Conservation (phyloP, 2,797 vertebrate species). For the Chromobotia macracanthus region DNA sequence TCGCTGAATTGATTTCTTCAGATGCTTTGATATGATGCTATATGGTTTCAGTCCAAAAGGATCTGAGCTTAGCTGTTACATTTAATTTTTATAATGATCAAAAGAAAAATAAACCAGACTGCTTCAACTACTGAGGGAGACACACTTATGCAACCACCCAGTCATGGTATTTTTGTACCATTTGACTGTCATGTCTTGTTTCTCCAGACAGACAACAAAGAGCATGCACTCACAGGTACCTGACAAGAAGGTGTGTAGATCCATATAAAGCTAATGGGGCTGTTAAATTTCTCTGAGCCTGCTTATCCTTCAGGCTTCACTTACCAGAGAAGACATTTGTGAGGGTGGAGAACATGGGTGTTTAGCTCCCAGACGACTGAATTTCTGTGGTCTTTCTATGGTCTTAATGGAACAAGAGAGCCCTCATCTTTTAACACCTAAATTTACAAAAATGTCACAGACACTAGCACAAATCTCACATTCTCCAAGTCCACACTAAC, state of each 20-base stretch:
- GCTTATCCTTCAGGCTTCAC: conserved; percentile 32
- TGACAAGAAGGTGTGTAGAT: conserved; percentile 47
- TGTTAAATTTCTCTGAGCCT: conserved; percentile 31
- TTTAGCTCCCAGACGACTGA: conserved; percentile 60
- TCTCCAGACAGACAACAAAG: conserved; percentile 23
- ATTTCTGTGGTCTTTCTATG: conserved; percentile 52
- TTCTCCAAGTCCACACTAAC: neutral
- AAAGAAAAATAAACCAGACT: conserved; percentile 25
- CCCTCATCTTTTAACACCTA: conserved; percentile 67
- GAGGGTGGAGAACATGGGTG: neutral
- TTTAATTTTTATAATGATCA: conserved; percentile 20
- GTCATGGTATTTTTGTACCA: conserved; percentile 14
- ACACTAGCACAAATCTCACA: neutral
- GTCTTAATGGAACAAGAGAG: conserved; percentile 68
- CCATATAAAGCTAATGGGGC: conserved; percentile 42
- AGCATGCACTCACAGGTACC: conserved; percentile 27
- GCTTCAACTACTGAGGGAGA: conserved; percentile 1
- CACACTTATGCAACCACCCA: conserved; percentile 10
- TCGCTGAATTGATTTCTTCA: neutral
- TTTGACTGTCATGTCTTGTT: conserved; percentile 17
- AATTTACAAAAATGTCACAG: conserved; percentile 18
- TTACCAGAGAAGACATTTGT: conserved; percentile 23
- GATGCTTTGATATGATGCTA: neutral
- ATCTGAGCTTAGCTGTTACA: conserved; percentile 6
- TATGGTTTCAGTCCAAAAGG: conserved; percentile 1